Conservation (phyloP, 2,888 invertebrate species). For the Pyrocoelia pectoralis region DNA sequence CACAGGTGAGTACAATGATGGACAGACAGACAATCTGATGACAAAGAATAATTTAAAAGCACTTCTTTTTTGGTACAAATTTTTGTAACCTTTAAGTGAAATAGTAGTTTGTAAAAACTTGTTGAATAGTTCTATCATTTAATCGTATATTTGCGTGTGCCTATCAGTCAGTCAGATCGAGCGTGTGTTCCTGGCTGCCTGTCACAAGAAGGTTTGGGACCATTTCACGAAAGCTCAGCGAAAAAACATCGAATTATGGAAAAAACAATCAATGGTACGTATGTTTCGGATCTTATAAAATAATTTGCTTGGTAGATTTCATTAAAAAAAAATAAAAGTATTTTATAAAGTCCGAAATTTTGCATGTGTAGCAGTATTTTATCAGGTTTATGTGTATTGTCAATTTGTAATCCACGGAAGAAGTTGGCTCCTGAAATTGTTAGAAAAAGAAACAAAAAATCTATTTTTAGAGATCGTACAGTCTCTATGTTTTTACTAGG, state of each 20-base stretch:
- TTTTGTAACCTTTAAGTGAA: slow-evolving; percentile 4
- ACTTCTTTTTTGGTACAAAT: slow-evolving; percentile 5
- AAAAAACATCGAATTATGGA: slow-evolving; percentile 98
- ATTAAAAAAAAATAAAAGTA: background rate
- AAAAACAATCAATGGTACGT: slow-evolving; percentile 94
- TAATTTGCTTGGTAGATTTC: background rate
- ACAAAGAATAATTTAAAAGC: background rate
- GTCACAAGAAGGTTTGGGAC: slow-evolving; percentile 99
- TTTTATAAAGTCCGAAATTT: slow-evolving; percentile 7
- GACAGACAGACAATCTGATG: no score
- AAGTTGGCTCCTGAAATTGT: background rate
- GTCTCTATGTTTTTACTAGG: no score
- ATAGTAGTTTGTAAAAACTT: slow-evolving; percentile 14
- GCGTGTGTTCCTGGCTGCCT: slow-evolving; percentile 94
- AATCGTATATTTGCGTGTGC: slow-evolving; percentile 59
- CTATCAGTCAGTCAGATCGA: slow-evolving; percentile 97
- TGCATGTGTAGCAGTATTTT: slow-evolving; percentile 3
- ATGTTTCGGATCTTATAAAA: slow-evolving; percentile 41
- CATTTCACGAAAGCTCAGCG: slow-evolving; percentile 99
- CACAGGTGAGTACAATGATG: no score
- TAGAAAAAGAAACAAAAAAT: background rate
- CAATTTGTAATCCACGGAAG: background rate
- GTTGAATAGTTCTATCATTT: slow-evolving; percentile 42
- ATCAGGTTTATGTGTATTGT: background rate
- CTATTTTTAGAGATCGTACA: no score